phyloP scores from a whole-genome alignment of 2,888 invertebrate species.

The Sepiola atlantica region DNA sequence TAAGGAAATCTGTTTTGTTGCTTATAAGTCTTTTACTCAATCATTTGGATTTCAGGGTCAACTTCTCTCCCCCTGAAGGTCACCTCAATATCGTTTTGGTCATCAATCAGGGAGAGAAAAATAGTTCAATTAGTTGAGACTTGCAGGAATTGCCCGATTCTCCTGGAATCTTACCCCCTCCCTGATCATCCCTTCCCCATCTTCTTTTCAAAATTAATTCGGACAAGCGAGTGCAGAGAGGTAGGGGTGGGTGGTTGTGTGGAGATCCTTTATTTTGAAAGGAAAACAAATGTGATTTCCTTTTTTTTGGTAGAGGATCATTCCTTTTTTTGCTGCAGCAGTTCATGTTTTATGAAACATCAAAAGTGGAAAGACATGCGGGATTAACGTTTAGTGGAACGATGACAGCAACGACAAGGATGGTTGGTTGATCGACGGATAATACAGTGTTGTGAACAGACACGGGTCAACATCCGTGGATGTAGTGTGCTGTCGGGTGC shows the following conservation, averaged over 20 bases:
- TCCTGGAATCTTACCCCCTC: neutral
- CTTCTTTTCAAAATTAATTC: neutral
- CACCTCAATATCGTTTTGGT: neutral
- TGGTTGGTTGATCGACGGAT: neutral
- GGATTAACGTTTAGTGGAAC: neutral
- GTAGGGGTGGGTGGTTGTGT: too few relatives aligned
- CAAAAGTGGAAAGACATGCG: neutral
- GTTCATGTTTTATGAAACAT: neutral
- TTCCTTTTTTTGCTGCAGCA: neutral
- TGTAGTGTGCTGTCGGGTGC: neutral
- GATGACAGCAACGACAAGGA: neutral
- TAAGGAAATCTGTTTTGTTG: neutral
- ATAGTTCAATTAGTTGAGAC: neutral
- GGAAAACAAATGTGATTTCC: neutral
- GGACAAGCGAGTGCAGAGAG: neutral
- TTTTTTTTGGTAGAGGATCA: neutral
- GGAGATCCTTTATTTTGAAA: neutral
- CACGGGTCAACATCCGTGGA: neutral
- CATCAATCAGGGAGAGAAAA: neutral
- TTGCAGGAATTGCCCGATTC: neutral
- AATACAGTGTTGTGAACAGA: neutral
- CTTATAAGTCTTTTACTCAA: neutral
- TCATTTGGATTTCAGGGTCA: neutral
- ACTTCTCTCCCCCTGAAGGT: neutral
- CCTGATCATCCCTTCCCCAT: neutral